Evolutionary conservation across 2,888 invertebrate species (phyloP), one percentile per base, ranked within the genome.

Genomic region (Seira musarum): DNA sequence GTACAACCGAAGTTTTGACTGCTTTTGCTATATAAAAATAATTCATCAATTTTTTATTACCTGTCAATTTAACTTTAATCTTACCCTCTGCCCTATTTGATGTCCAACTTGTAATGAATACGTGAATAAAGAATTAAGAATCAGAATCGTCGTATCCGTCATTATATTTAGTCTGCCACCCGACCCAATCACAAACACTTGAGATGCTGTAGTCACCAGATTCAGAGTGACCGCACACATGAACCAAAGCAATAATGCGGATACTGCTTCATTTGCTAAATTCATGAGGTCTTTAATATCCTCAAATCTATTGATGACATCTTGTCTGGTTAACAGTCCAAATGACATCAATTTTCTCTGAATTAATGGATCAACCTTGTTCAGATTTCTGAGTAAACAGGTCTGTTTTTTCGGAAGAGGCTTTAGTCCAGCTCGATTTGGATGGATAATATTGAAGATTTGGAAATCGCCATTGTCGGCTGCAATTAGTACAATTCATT

Each of bases 21-120:
- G 10, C 21, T 25, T 57, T 78, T 78, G 77, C 77, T 78, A 21
- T 40, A 24, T 19, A 63, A 49, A 76, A 53, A 72, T 30, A 19
- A 2, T 30, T 30, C 2, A 30, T 2, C 30, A 30, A 30, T 53
- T 8, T 21, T 21, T 49, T 53, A 35, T 46, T 25, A 19, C 25
- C 40, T 40, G 40, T 8, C 6, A 40, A 13, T 40, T 40, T 24
- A 3, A 49, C 13, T 24, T 65, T 25, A 25, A 17, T 13, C 66
- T 46, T 25, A 78, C 78, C 67, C 65, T 57, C 46, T 53, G 21
- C 1, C 21, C 49, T 21, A 71, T 78, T 46, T 21, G 30, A 35
- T 78, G 71, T 0, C 78, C 78, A 35, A 67, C 10, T 57, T 78
- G 71, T 22, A 78, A 46, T 8, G 13, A 15, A 60, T 57, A 10